Percentiles rank a stretch among this genome's conserved stretches.
Evolutionary conservation across 2,113 vertebrate species (phyloP).

Genomic region (Dromas ardeola): DNA sequence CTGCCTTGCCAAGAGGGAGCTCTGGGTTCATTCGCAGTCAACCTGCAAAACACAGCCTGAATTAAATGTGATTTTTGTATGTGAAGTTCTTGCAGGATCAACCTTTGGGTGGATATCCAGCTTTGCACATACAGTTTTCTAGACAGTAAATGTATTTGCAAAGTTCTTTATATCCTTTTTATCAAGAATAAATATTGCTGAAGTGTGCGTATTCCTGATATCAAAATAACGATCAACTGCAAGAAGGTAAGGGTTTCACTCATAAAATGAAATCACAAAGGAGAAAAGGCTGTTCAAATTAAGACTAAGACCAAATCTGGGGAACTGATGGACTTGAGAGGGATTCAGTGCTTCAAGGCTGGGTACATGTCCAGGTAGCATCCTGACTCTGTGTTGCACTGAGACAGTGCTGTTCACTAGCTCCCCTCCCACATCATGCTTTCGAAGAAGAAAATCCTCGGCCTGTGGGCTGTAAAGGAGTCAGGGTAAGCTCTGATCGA

Average conservation of each 20-base stretch:
- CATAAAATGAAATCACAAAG: not conserved
- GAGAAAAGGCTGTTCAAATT: not conserved
- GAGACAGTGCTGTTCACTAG: not conserved
- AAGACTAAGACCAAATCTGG: not conserved
- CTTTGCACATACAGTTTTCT: not conserved
- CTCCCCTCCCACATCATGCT: fast-evolving
- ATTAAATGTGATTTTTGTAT: not conserved
- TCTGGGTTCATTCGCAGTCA: not conserved
- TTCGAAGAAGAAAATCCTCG: not conserved
- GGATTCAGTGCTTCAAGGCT: not conserved
- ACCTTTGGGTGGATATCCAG: not conserved
- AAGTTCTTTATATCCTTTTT: not conserved
- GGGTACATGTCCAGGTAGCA: not conserved
- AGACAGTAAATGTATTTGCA: not conserved
- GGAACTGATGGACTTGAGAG: not conserved
- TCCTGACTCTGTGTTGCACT: not conserved
- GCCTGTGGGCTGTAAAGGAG: not conserved
- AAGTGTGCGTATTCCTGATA: not conserved
- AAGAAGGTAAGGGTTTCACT: not conserved
- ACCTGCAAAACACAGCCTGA: not conserved
- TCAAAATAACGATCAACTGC: not conserved
- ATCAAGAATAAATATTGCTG: not conserved
- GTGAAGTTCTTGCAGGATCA: not conserved
- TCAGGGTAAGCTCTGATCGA: not conserved
- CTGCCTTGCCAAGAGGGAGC: not conserved